phyloP scores from a whole-genome alignment of 2,888 invertebrate genomes.

The Clepsis dumicolana region DNA sequence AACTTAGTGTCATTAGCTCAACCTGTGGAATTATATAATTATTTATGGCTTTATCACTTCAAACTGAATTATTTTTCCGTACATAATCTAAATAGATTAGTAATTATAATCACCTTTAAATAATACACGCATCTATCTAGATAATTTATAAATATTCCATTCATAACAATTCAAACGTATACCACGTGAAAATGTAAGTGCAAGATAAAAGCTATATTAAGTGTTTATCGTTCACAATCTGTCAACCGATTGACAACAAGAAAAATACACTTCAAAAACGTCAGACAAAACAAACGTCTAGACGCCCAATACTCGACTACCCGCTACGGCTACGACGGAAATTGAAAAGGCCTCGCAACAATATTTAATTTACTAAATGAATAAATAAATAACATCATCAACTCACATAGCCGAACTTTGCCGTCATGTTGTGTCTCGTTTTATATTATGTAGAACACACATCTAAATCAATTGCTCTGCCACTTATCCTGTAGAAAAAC shows the following conservation, averaged over 20 bases:
- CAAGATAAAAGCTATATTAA: constrained; percentile 46
- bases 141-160: constrained; percentile 52
- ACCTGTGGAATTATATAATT: background rate
- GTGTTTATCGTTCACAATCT: constrained; percentile 47
- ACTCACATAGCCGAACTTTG: constrained; percentile 87
- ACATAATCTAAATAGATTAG: too few species aligned
- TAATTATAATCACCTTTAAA: constrained; percentile 42
- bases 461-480: constrained; percentile 84
- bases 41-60: background rate
- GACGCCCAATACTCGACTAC: constrained; percentile 21
- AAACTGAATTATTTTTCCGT: background rate
- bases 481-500: constrained; percentile 78
- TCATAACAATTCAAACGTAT: constrained; percentile 47
- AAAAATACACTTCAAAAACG: constrained; percentile 36
- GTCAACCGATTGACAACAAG: constrained; percentile 36
- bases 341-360: constrained; percentile 27
- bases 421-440: constrained; percentile 87
- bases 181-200: constrained; percentile 38
- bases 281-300: constrained; percentile 25
- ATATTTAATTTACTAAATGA: constrained; percentile 40
- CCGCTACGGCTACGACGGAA: constrained; percentile 30
- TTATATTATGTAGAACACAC: constrained; percentile 84
- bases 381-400: constrained; percentile 40
- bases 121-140: constrained; percentile 40
- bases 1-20: background rate